Percentiles rank a stretch among this genome's conserved stretches.
Conservation (phyloP, 2,797 vertebrate genomes). For the Neostethus bicornis region DNA sequence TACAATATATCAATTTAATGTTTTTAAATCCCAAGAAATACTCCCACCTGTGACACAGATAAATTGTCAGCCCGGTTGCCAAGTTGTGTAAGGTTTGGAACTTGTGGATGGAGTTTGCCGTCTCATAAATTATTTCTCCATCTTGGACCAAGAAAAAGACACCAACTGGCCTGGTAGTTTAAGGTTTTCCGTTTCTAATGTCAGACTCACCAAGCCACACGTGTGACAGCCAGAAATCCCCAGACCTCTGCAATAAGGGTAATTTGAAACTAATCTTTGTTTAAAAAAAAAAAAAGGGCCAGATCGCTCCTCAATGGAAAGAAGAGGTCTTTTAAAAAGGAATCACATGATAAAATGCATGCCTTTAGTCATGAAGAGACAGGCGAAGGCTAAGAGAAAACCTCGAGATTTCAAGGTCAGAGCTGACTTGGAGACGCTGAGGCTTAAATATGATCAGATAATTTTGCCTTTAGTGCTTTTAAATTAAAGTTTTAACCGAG, state of each 20-base stretch:
- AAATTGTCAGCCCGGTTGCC: too few species aligned
- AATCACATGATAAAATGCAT: slow-evolving; percentile 51
- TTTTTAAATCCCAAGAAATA: too few species aligned
- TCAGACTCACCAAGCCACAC: slow-evolving; percentile 57
- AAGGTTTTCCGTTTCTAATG: slow-evolving; percentile 58
- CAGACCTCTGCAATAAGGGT: slow-evolving; percentile 51
- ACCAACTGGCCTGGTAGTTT: slow-evolving; percentile 39
- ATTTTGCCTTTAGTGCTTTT: slow-evolving; percentile 13
- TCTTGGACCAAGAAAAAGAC: slow-evolving; percentile 38
- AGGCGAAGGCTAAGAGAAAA: slow-evolving; percentile 19
- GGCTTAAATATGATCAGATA: slow-evolving; percentile 18
- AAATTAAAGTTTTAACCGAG: slow-evolving; percentile 4
- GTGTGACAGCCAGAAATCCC: slow-evolving; percentile 50
- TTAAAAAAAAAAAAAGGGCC: slow-evolving; percentile 35
- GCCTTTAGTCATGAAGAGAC: slow-evolving; percentile 18
- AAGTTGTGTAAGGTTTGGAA: too few species aligned
- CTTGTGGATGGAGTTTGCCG: too few species aligned
- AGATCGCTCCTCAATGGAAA: slow-evolving; percentile 54
- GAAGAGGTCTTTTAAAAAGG: slow-evolving; percentile 53
- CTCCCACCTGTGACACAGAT: too few species aligned
- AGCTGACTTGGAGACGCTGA: slow-evolving; percentile 11
- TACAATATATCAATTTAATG: too few species aligned
- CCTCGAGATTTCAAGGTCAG: slow-evolving; percentile 45
- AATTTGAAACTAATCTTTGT: slow-evolving; percentile 67
- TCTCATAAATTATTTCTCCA: slow-evolving; percentile 40